phyloP scores from a whole-genome alignment of 2,888 invertebrate species.

The Dryadula phaetusa region DNA sequence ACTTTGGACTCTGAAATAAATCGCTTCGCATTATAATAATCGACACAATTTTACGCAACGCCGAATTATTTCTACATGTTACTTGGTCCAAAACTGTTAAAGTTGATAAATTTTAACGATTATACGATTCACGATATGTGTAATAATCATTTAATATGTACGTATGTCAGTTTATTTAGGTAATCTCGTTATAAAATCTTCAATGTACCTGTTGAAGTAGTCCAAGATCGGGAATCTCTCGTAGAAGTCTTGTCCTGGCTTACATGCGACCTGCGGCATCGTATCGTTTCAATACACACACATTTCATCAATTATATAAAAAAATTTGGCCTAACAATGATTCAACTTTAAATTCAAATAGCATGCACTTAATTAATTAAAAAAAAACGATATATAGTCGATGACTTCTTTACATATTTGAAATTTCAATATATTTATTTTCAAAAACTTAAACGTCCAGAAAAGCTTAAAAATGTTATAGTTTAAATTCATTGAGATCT shows the following conservation, averaged over 20 bases:
- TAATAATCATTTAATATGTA: not conserved
- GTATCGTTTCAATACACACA: slow-evolving; percentile 60
- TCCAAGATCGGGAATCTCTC: slow-evolving; percentile 73
- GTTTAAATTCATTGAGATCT: not conserved
- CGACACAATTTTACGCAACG: slow-evolving; percentile 12
- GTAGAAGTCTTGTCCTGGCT: slow-evolving; percentile 74
- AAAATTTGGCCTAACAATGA: not conserved
- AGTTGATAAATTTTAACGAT: slow-evolving; percentile 3
- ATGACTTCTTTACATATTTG: not conserved
- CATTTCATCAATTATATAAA: slow-evolving; percentile 31
- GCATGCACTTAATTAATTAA: slow-evolving; percentile 8
- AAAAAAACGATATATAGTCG: not conserved
- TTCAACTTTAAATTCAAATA: not conserved
- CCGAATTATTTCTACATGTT: slow-evolving; percentile 16
- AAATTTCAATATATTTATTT: not conserved
- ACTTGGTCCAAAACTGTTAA: not conserved
- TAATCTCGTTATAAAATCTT: slow-evolving; percentile 56
- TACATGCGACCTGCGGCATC: slow-evolving; percentile 75
- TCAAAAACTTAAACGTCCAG: not conserved
- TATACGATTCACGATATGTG: slow-evolving; percentile 20
- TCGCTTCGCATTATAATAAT: slow-evolving; percentile 6
- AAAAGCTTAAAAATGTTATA: not conserved
- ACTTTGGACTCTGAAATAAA: not conserved
- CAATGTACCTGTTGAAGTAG: slow-evolving; percentile 69
- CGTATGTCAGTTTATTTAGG: slow-evolving; percentile 35